These are phyloP conservation scores for Microctonus brassicae DNA, from an alignment of 2,888 invertebrate species.

Conservation along the genomic window DNA sequence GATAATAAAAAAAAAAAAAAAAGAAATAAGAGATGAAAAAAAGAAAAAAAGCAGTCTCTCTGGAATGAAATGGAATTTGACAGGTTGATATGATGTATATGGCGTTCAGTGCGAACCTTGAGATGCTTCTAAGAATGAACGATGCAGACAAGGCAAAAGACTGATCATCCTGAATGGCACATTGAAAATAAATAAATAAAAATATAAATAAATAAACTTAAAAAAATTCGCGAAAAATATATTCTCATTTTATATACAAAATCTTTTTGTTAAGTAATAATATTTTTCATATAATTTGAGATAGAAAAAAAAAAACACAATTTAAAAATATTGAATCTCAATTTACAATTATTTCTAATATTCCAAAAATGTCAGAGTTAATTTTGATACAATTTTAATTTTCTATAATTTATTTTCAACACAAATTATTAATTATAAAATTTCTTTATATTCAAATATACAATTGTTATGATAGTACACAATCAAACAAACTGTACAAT, in stretches of 20 bases:
- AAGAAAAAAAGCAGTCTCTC: neutral
- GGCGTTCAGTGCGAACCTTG: neutral
- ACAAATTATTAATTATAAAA: too few relatives aligned
- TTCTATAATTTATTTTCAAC: too few relatives aligned
- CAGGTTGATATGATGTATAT: slow-evolving; percentile 11
- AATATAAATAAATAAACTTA: neutral
- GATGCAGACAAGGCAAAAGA: slow-evolving; percentile 2
- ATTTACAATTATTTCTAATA: neutral
- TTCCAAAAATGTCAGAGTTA: too few relatives aligned
- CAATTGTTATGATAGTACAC: neutral
- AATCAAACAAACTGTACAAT: neutral
- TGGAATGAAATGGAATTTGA: slow-evolving; percentile 26
- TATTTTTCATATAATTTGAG: neutral
- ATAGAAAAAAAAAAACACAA: too few relatives aligned
- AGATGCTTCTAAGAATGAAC: neutral
- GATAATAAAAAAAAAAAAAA: neutral
- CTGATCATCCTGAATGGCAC: neutral
- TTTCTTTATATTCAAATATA: slow-evolving; percentile 34
- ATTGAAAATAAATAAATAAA: neutral
- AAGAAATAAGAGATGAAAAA: too few relatives aligned
- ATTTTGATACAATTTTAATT: too few relatives aligned
- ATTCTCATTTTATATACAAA: too few relatives aligned
- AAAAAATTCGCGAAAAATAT: neutral
- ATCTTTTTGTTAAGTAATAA: neutral
- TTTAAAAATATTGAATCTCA: neutral